Evolutionary conservation across 2,797 vertebrate species (phyloP).

Genomic region (Arctocebus calabarensis): DNA sequence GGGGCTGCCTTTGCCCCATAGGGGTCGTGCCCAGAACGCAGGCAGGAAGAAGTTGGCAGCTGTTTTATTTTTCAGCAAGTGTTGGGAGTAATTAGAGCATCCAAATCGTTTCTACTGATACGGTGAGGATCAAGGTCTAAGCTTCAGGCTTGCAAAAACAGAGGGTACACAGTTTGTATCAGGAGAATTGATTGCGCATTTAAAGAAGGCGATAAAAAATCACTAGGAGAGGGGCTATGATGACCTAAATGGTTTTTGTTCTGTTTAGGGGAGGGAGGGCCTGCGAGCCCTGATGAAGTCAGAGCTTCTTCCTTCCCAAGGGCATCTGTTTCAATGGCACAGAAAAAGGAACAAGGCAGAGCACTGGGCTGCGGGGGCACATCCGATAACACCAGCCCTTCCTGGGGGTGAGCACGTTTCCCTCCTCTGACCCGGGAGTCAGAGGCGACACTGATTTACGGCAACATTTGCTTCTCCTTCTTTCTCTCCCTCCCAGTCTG

Average conservation of each 20-base stretch:
- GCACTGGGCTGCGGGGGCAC: background rate
- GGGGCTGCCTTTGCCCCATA: background rate
- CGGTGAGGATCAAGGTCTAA: background rate
- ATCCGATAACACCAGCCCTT: background rate
- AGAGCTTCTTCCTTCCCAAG: background rate
- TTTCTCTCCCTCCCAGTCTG: constrained; percentile 30
- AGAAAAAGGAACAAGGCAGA: background rate
- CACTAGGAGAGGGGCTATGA: background rate
- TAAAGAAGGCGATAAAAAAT: constrained; percentile 2
- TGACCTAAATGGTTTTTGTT: background rate
- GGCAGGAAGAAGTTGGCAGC: background rate
- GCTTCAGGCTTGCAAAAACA: constrained; percentile 53
- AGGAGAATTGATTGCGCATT: background rate
- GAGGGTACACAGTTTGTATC: constrained; percentile 2
- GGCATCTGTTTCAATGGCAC: background rate
- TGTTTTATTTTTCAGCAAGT: background rate
- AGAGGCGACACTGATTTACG: background rate
- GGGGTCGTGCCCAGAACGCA: background rate
- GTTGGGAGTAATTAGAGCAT: background rate
- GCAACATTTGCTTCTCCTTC: background rate
- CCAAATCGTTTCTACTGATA: constrained; percentile 39
- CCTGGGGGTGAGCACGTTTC: background rate
- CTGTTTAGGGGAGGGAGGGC: constrained; percentile 30
- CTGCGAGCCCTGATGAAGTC: background rate
- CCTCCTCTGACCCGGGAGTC: background rate